These are phyloP conservation scores for Haliclona indistincta DNA, from an alignment of 37 sponge, comb jelly and placozoan species.

Conservation along the genomic window DNA sequence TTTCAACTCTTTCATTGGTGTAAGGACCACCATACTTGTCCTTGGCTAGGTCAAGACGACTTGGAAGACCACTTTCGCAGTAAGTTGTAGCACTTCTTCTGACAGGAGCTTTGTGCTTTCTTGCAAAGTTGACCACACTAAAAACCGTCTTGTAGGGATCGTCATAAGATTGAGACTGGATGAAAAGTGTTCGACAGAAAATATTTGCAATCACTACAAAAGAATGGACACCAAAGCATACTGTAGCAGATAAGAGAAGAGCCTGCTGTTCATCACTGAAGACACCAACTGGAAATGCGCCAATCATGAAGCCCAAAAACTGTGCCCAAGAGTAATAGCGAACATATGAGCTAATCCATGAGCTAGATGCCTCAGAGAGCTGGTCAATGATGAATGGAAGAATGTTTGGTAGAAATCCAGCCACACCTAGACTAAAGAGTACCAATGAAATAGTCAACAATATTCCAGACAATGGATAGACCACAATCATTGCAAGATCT, in stretches of 20 bases:
- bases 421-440: neutral
- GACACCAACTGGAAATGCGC: neutral
- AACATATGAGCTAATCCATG: neutral
- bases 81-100: slow-evolving; percentile 18
- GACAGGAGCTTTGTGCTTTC: slow-evolving; percentile 14
- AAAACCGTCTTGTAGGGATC: slow-evolving; percentile 15
- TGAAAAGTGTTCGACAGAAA: neutral
- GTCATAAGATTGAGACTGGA: too few species aligned
- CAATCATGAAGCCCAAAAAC: neutral
- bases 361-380: neutral
- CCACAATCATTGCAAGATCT: too few species aligned
- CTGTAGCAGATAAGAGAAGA: too few species aligned
- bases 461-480: neutral
- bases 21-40: slow-evolving; percentile 34
- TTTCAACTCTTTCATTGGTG: slow-evolving; percentile 18
- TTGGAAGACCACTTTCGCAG: slow-evolving; percentile 21
- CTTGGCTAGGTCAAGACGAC: slow-evolving; percentile 24
- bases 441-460: neutral
- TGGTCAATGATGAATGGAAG: slow-evolving; percentile 3
- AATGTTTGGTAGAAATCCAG: slow-evolving; percentile 1
- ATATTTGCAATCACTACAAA: neutral
- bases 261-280: neutral
- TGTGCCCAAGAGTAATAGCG: slow-evolving; percentile 1
- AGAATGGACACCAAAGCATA: neutral
- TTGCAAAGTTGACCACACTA: slow-evolving; percentile 11